phyloP scores from a whole-genome alignment of 2,888 invertebrate species.

The Nomada goodeniana region DNA sequence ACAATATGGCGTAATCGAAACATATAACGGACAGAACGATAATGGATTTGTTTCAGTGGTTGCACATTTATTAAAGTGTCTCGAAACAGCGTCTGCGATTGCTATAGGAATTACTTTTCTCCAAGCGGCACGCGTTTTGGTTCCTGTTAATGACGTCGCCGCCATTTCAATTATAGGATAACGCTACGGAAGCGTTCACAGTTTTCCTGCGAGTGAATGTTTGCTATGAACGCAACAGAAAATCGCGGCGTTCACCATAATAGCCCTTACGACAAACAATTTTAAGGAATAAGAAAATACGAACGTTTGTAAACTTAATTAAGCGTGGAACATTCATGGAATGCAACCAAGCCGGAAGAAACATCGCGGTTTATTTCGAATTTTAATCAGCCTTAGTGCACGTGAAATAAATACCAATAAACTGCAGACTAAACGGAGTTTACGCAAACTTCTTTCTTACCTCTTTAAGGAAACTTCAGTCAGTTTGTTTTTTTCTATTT shows the following conservation, averaged over 20 bases:
- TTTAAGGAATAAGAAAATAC: neutral
- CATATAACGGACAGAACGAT: conserved; percentile 23
- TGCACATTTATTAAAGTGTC: conserved; percentile 40
- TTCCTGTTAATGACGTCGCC: conserved; percentile 41
- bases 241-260: neutral
- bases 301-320: conserved; percentile 22
- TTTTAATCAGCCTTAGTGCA: conserved; percentile 15
- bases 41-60: conserved; percentile 1
- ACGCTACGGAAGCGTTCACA: conserved; percentile 60
- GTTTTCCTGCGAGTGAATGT: conserved; percentile 50
- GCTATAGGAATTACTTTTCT: conserved; percentile 45
- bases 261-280: neutral
- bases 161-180: conserved; percentile 64
- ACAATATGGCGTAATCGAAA: conserved; percentile 6
- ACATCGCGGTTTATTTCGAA: conserved; percentile 16
- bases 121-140: conserved; percentile 24
- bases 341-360: conserved; percentile 3
- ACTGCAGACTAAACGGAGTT: neutral
- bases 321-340: conserved; percentile 25
- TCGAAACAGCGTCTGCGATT: conserved; percentile 7
- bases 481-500: neutral
- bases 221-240: conserved; percentile 11
- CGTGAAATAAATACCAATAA: conserved; percentile 23
- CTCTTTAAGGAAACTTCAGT: neutral
- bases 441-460: neutral